These are phyloP conservation scores for Ptiloglossa arizonensis DNA, from an alignment of 1,140 invertebrate species.

Conservation along the genomic window DNA sequence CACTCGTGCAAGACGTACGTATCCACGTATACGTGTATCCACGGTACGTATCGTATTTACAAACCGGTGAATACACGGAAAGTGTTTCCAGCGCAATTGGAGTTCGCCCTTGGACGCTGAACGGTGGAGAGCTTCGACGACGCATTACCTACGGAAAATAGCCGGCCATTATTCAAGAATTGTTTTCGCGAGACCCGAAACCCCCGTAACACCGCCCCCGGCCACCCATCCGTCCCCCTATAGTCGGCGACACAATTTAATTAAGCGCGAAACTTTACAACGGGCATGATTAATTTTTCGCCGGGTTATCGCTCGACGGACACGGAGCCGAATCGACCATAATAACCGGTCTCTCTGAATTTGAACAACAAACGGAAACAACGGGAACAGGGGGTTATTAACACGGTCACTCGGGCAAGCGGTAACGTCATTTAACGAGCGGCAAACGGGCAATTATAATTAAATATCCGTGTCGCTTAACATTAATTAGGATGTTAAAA, in stretches of 20 bases:
- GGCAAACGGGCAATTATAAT: constrained; percentile 18
- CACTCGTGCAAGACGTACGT: neutral
- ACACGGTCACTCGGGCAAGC: neutral
- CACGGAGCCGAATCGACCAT: neutral
- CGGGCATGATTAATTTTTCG: constrained; percentile 45
- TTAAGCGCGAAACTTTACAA: constrained; percentile 48
- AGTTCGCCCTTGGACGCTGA: neutral
- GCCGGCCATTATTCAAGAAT: constrained; percentile 33
- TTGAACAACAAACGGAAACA: neutral
- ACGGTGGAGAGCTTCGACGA: constrained; percentile 6
- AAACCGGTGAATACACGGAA: neutral
- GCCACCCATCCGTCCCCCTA: too few relatives aligned
- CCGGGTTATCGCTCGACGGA: neutral
- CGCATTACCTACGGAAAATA: constrained; percentile 33
- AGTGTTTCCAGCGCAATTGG: constrained; percentile 4
- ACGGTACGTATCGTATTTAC: constrained; percentile 12
- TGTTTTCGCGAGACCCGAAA: constrained; percentile 4
- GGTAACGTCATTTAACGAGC: neutral
- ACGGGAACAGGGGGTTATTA: constrained; percentile 1
- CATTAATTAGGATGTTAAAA: constrained; percentile 43
- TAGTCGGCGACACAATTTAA: constrained; percentile 46
- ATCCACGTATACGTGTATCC: neutral
- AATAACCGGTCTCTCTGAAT: neutral
- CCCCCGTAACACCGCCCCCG: too few relatives aligned
- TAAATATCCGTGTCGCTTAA: constrained; percentile 16